A percentile compares a stretch with the other conserved stretches of the same genome.
Evolutionary conservation across 2,797 vertebrate genomes (phyloP).

Genomic region (Sus cebifrons): DNA sequence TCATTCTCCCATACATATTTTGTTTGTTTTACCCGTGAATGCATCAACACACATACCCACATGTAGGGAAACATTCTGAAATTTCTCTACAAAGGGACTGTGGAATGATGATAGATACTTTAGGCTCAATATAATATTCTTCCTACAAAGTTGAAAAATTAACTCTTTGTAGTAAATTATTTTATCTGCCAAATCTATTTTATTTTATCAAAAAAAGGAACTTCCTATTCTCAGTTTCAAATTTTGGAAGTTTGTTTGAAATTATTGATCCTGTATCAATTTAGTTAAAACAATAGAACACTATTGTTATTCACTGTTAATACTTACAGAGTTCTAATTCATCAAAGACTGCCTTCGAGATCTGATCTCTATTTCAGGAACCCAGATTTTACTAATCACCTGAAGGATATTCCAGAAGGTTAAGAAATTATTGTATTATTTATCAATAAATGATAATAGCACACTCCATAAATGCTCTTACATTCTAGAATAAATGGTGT

Average conservation of each 20-base stretch:
- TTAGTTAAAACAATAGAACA: neutral
- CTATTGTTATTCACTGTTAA: neutral
- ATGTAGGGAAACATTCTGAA: neutral
- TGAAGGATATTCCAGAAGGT: neutral
- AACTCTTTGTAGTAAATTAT: slow-evolving; percentile 3
- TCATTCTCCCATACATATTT: neutral
- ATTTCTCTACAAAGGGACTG: neutral
- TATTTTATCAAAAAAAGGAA: neutral
- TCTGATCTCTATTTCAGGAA: neutral
- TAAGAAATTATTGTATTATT: slow-evolving; percentile 49
- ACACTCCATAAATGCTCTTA: slow-evolving; percentile 58
- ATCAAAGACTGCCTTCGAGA: neutral
- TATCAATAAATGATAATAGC: slow-evolving; percentile 4
- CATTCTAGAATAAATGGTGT: slow-evolving; percentile 42
- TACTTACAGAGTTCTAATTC: slow-evolving; percentile 54
- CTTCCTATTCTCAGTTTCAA: neutral
- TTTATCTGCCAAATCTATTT: slow-evolving; percentile 30
- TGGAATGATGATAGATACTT: neutral
- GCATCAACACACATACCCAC: neutral
- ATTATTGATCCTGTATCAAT: neutral
- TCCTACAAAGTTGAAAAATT: neutral
- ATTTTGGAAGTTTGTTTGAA: neutral
- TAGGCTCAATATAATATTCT: neutral
- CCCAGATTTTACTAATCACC: neutral
- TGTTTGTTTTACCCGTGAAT: neutral